A percentile compares a stretch with the other conserved stretches of the same genome.
phyloP scores from a whole-genome alignment of 2,797 vertebrate genomes.

The Platyrinchus mystaceus region DNA sequence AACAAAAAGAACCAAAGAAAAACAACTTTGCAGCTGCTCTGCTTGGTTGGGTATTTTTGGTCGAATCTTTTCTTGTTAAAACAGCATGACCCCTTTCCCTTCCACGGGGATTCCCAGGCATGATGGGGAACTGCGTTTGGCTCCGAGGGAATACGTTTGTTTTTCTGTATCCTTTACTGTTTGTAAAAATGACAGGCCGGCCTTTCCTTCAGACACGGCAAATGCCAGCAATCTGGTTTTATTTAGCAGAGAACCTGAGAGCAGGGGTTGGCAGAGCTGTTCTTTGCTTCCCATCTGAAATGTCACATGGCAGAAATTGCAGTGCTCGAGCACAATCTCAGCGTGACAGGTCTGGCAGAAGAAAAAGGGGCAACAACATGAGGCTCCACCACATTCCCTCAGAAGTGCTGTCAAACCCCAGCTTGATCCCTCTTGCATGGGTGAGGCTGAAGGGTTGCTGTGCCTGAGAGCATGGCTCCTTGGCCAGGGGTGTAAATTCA shows the following conservation, averaged over 20 bases:
- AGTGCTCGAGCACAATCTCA: not conserved
- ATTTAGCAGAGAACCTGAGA: slow-evolving; percentile 46
- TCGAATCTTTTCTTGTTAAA: not conserved
- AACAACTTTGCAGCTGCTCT: not conserved
- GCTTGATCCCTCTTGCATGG: not conserved
- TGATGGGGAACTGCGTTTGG: not conserved
- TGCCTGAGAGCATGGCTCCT: not conserved
- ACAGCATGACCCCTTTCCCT: not conserved
- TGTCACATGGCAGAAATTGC: slow-evolving; percentile 8
- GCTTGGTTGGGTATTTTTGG: slow-evolving; percentile 39
- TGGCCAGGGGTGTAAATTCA: not conserved
- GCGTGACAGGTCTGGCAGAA: slow-evolving; percentile 44
- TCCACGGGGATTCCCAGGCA: slow-evolving; percentile 46
- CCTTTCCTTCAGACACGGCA: not conserved
- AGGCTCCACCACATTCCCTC: not conserved
- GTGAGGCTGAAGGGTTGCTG: not conserved
- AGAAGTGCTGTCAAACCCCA: slow-evolving; percentile 16
- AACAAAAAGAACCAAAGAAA: not conserved
- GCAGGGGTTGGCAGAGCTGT: not conserved
- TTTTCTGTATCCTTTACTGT: slow-evolving; percentile 4
- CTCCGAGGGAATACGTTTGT: not conserved
- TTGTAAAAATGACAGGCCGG: not conserved
- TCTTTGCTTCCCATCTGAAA: slow-evolving; percentile 42
- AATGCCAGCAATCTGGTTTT: slow-evolving; percentile 34
- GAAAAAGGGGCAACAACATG: slow-evolving; percentile 31